Evolutionary conservation across 2,797 vertebrate species (phyloP).

Genomic region (Phalloptychus januarius): DNA sequence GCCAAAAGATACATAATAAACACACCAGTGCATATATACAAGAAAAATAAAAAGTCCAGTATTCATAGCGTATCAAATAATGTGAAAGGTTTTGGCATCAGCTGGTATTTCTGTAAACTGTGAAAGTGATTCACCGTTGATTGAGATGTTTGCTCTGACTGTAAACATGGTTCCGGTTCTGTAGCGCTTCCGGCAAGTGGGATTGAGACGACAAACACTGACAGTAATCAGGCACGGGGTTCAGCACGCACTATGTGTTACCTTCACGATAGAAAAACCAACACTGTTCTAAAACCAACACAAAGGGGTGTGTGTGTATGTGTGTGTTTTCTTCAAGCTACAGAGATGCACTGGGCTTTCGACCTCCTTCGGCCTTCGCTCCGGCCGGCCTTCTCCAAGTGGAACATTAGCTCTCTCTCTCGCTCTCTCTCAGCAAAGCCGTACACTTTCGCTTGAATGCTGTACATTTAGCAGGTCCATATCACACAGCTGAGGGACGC

Average conservation of each 20-base stretch:
- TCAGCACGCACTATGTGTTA: conserved; percentile 75
- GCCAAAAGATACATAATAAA: conserved; percentile 56
- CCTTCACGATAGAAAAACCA: conserved; percentile 66
- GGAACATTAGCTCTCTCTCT: conserved; percentile 33
- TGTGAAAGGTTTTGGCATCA: conserved; percentile 75
- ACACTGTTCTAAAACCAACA: conserved; percentile 72
- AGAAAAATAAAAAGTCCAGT: conserved; percentile 50
- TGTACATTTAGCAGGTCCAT: conserved; percentile 58
- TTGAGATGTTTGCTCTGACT: conserved; percentile 58
- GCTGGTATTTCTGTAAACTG: conserved; percentile 81
- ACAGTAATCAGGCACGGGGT: conserved; percentile 78
- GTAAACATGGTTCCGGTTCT: conserved; percentile 73
- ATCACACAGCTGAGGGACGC: conserved; percentile 41
- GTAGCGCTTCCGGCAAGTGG: conserved; percentile 68
- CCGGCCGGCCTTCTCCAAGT: conserved; percentile 21
- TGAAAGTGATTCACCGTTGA: conserved; percentile 54
- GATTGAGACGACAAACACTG: conserved; percentile 68
- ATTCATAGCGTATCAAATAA: conserved; percentile 67
- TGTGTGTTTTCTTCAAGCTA: conserved; percentile 61
- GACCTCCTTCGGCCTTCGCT: conserved; percentile 48
- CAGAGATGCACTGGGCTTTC: conserved; percentile 73
- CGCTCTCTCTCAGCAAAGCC: conserved; percentile 36
- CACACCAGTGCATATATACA: conserved; percentile 46
- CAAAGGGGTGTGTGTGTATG: conserved; percentile 26
- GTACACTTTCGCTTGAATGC: conserved; percentile 41